Percentiles rank a stretch among this genome's conserved stretches.
Conservation (phyloP, 2,797 vertebrate species). For the Coregonus ussuriensis region DNA sequence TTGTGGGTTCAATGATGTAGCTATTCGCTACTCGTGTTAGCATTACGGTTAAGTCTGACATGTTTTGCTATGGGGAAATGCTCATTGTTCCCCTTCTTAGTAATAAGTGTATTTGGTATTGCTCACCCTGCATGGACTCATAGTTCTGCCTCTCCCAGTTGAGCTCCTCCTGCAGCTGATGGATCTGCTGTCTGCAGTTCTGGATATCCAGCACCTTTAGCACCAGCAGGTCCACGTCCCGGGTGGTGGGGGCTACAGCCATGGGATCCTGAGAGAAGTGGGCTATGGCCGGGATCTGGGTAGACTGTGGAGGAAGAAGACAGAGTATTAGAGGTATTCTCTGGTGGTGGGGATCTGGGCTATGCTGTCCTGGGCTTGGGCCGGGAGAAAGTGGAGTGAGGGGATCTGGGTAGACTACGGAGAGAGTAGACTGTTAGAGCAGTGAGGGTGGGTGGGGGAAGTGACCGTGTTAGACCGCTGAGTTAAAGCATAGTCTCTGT, state of each 20-base stretch:
- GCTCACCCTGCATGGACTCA: conserved; percentile 48
- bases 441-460: not conserved
- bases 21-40: not conserved
- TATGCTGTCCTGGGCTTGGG: too few species aligned
- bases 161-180: conserved; percentile 72
- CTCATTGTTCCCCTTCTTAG: not conserved
- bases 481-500: not conserved
- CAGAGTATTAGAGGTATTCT: too few species aligned
- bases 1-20: not conserved
- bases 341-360: too few species aligned
- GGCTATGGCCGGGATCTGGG: too few species aligned
- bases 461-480: not conserved
- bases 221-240: conserved; percentile 42
- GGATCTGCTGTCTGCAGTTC: conserved; percentile 43
- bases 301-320: too few species aligned
- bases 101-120: not conserved
- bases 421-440: not conserved
- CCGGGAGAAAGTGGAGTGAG: too few species aligned
- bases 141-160: conserved; percentile 77
- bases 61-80: not conserved
- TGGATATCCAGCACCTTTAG: conserved; percentile 71
- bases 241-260: too few species aligned
- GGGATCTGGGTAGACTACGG: not conserved
- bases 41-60: not conserved
- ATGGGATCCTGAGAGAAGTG: too few species aligned